Percentiles rank a stretch among this genome's conserved stretches.
phyloP scores from a whole-genome alignment of 2,113 vertebrate genomes.

The Phodopus roborovskii region DNA sequence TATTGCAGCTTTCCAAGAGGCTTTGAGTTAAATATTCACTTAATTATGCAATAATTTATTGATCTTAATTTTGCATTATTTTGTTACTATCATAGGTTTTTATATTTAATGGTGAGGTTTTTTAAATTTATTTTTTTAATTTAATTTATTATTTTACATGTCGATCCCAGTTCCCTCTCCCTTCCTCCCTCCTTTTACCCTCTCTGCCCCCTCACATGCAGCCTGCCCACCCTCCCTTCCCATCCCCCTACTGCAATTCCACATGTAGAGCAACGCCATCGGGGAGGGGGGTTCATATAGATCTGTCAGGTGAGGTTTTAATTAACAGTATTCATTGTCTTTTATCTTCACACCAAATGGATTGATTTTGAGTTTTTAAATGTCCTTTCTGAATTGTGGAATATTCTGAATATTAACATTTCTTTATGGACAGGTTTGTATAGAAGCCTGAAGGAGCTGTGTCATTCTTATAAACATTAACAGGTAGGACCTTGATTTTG shows the following conservation, averaged over 20 bases:
- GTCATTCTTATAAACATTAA: constrained; percentile 16
- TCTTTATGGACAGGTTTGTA: background rate
- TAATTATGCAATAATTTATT: background rate
- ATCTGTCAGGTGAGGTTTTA: background rate
- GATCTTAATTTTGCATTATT: background rate
- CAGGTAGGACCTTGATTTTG: background rate
- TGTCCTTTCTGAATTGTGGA: background rate
- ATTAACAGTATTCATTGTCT: background rate
- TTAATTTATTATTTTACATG: too few relatives aligned
- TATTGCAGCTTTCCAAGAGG: background rate
- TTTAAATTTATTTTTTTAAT: too few relatives aligned
- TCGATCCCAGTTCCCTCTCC: too few relatives aligned
- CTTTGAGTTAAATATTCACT: background rate
- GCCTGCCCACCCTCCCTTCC: too few relatives aligned
- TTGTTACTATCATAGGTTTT: constrained; percentile 34
- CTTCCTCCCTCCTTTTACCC: too few relatives aligned
- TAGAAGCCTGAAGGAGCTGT: background rate
- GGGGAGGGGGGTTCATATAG: too few relatives aligned
- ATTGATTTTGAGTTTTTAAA: background rate
- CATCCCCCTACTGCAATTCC: too few relatives aligned
- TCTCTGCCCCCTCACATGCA: too few relatives aligned
- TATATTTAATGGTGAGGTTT: background rate
- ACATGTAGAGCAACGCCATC: too few relatives aligned
- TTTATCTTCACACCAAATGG: constrained; percentile 18
- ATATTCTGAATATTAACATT: background rate